phyloP scores from a whole-genome alignment of 2,113 vertebrate species.

The Cheilinus undulatus region DNA sequence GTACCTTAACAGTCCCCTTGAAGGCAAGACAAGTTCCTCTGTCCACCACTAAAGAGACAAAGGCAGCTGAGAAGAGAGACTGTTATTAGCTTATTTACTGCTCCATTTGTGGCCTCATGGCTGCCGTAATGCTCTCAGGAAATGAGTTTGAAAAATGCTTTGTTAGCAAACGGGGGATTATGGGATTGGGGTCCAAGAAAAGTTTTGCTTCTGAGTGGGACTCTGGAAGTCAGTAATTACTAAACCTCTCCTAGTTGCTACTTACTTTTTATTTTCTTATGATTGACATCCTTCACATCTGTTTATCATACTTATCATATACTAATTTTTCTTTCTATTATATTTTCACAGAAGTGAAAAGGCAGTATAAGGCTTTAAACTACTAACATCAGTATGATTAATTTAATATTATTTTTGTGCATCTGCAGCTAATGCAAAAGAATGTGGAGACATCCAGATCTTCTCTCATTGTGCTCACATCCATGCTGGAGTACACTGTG shows the following conservation, averaged over 20 bases:
- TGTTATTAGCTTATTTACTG: conserved; percentile 62
- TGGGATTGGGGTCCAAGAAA: conserved; percentile 68
- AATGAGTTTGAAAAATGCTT: conserved; percentile 74
- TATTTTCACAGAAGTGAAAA: not conserved
- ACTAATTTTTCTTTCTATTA: not conserved
- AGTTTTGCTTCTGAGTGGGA: conserved; percentile 54
- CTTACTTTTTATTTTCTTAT: conserved; percentile 3
- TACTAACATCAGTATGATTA: no score
- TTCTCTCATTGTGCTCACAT: not conserved
- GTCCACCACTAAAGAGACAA: conserved; percentile 45
- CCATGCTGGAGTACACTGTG: not conserved
- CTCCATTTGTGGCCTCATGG: conserved; percentile 69
- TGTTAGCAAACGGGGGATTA: conserved; percentile 69
- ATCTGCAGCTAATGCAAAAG: no score
- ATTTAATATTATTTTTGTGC: no score
- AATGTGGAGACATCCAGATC: no score
- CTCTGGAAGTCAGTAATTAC: conserved; percentile 55
- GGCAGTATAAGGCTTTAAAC: no score
- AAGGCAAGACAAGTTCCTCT: not conserved
- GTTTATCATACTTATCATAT: conserved; percentile 1
- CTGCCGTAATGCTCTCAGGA: conserved; percentile 58
- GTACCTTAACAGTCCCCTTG: conserved; percentile 15
- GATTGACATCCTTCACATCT: conserved; percentile 13
- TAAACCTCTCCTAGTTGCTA: conserved; percentile 40
- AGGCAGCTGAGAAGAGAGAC: conserved; percentile 42